Evolutionary conservation across 2,888 invertebrate species (phyloP), one percentile per base, ranked within the genome.

Genomic region (Lepidocyrtoides sp.): DNA sequence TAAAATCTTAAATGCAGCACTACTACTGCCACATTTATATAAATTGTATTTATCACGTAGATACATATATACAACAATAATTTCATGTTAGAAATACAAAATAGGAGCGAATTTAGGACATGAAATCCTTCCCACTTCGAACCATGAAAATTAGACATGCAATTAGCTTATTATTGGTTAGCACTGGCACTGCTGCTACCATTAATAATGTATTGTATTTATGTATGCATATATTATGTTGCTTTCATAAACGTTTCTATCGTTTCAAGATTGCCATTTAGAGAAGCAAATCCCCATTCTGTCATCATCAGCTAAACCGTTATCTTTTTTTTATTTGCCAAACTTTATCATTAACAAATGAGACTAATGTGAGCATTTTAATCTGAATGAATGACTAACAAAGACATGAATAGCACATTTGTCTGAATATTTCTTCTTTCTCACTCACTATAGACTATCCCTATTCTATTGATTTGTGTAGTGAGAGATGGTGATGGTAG

Each of bases 101-200:
- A 75, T 72, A 81, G 79, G 54, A 79, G 54, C 86, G 36, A 48
- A 88, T 48, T 69, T 77, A 12, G 77, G 86, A 86, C 79, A 89
- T 66, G 60, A 17, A 75, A 63, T 83, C 75, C 83, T 89, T 69
- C 75, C 83, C 89, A 82, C 75, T 89, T 84, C 23, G 66, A 75
- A 83, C 36, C 81, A 77, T 84, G 63, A 83, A 89, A 83, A 89
- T 82, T 89, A 83, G 72, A 90, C 90, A 90, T 90, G 84, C 90
- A 84, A 90, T 90, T 84, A 75, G 84, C 60, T 77, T 90, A 84
- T 90, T 90, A 90, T 79, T 89, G 77, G 60, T 87, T 87, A 77
- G 44, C 44, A 36, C 69, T 83, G 8, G 32, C 26, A 26, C 5
- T 66, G 66, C n/a, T 66, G 77, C 51, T 77, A 20, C 51, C 8